These are phyloP conservation scores for Trinectes maculatus DNA, from an alignment of 2,113 vertebrate genomes.

Conservation along the genomic window DNA sequence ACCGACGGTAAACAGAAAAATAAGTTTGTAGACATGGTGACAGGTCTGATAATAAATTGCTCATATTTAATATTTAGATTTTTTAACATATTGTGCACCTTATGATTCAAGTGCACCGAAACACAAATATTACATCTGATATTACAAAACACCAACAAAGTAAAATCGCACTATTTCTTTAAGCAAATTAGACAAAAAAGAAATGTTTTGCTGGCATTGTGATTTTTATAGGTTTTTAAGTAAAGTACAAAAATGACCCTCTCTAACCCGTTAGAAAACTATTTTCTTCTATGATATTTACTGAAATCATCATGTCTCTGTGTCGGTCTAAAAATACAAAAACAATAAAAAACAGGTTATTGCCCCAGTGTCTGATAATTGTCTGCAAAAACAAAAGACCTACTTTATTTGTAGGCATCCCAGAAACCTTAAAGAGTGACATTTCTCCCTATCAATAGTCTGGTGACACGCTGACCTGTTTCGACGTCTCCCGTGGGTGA, in stretches of 20 bases:
- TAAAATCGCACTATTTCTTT: too few relatives aligned
- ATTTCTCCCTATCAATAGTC: constrained; percentile 55
- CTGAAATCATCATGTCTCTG: neutral
- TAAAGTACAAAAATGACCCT: too few relatives aligned
- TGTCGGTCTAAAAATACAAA: too few relatives aligned
- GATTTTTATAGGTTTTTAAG: too few relatives aligned
- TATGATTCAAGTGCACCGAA: too few relatives aligned
- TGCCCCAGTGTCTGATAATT: constrained; percentile 26
- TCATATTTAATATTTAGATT: neutral
- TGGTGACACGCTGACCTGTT: constrained; percentile 57
- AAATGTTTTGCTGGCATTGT: too few relatives aligned
- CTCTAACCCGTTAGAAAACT: too few relatives aligned
- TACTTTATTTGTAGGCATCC: constrained; percentile 46
- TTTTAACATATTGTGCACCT: too few relatives aligned
- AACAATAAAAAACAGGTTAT: constrained; percentile 50
- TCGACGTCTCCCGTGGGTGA: constrained; percentile 56
- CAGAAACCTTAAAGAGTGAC: constrained; percentile 57
- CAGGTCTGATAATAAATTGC: constrained; percentile 3
- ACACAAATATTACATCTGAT: too few relatives aligned
- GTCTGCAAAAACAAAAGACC: constrained; percentile 42
- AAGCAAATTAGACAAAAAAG: too few relatives aligned
- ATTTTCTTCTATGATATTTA: neutral
- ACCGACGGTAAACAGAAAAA: constrained; percentile 14
- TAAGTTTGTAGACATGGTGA: constrained; percentile 4
- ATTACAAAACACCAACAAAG: too few relatives aligned